Base-by-base conservation (phyloP, 2,797 vertebrate species). In the Strix occidentalis region DNA sequence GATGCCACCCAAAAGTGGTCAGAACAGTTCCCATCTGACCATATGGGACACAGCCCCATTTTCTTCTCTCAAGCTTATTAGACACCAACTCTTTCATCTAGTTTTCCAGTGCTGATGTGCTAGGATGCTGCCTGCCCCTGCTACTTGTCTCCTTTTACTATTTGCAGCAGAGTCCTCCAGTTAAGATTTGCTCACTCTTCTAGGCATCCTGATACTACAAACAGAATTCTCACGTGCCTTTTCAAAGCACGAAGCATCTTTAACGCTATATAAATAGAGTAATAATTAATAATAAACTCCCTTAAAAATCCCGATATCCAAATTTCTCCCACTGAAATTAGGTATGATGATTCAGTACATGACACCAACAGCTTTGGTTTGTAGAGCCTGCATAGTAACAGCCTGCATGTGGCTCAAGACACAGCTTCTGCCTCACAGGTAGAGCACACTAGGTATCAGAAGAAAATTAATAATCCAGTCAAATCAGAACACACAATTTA, bases 21-120 rank as follows among this genome's bases (percentile, higher is more conserved):
- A 60, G 29, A 87, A 61, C n/a, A 71, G 45, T 18, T 76, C 63
- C n/a, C 35, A 70, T 16, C 46, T 35, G 17, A 16, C 29, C 23
- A 53, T 4, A 43, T 0, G 1, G 17, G 46, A 33, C 16, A 46
- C 0, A 3, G 48, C 10, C 7, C 11, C 57, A 18, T 76, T 66
- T 61, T 53, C 37, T 71, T 33, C 48, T 76, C 43, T 81, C 25
- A 50, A 46, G 54, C 35, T 65, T 33, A 29, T 16, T 26, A 35
- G 41, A 77, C 35, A 50, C 19, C 29, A 29, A 10, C 12, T 70
- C 66, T 53, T 79, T 23, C 31, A 43, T 7, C 13, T 7, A 13
- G 5, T 10, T 53, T 64, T 60, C 69, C 64, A 66, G 16, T 19
- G 45, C 24, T 35, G 39, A 35, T 35, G 58, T 19, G 9, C 13